Evolutionary conservation across 2,797 vertebrate genomes (phyloP).

Genomic region (Bovichtus diacanthus): DNA sequence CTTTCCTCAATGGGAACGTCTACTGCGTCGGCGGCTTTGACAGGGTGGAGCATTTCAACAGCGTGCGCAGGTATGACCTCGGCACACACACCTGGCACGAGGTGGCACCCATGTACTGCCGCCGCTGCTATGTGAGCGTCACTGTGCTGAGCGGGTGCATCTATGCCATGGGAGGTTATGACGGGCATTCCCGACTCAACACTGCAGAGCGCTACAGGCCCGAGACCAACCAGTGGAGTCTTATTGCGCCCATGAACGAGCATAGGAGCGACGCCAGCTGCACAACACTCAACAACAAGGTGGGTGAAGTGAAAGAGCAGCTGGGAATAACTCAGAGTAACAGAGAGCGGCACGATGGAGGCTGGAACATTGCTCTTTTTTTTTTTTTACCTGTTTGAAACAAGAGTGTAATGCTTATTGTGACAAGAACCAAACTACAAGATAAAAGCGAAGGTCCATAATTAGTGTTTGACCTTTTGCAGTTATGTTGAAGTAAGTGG

Average conservation of each 20-base stretch:
- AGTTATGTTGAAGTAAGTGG: background rate
- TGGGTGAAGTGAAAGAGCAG: slow-evolving; percentile 14
- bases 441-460: background rate
- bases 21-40: slow-evolving; percentile 85
- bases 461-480: background rate
- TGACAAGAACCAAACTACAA: background rate
- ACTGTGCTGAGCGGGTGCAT: slow-evolving; percentile 83
- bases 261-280: slow-evolving; percentile 85
- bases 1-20: slow-evolving; percentile 72
- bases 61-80: slow-evolving; percentile 83
- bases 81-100: slow-evolving; percentile 85
- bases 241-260: slow-evolving; percentile 86
- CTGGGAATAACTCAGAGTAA: background rate
- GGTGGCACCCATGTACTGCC: slow-evolving; percentile 86
- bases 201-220: slow-evolving; percentile 87
- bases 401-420: background rate
- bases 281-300: slow-evolving; percentile 83
- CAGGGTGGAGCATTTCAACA: slow-evolving; percentile 84
- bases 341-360: background rate
- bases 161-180: slow-evolving; percentile 90
- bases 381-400: background rate
- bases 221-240: slow-evolving; percentile 88
- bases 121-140: slow-evolving; percentile 88
- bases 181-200: slow-evolving; percentile 81
- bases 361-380: background rate